phyloP scores from a whole-genome alignment of 2,888 invertebrate genomes.

The Diloba caeruleocephala region DNA sequence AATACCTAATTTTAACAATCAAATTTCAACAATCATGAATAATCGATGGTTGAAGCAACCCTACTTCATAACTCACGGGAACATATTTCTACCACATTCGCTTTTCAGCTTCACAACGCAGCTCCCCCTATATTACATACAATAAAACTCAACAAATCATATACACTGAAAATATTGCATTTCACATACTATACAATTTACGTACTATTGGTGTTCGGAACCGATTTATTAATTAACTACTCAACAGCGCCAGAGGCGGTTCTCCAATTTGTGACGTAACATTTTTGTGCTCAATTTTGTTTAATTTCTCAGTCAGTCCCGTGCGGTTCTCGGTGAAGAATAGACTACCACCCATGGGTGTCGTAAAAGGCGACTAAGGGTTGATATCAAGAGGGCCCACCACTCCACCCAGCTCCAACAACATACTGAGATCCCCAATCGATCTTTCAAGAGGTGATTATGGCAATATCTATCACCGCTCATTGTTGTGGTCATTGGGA shows the following conservation, averaged over 20 bases:
- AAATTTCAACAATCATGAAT: constrained; percentile 7
- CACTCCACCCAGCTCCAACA: no score
- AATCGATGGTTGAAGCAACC: constrained; percentile 12
- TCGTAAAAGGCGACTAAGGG: no score
- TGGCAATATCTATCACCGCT: no score
- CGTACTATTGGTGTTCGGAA: constrained; percentile 84
- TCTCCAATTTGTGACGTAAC: constrained; percentile 55
- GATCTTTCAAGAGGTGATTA: no score
- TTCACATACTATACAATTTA: constrained; percentile 82
- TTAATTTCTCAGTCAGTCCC: constrained; percentile 44
- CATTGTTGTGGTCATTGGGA: no score
- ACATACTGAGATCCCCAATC: no score
- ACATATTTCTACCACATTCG: constrained; percentile 8
- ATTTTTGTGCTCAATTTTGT: constrained; percentile 48
- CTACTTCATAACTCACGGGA: no score
- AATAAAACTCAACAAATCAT: constrained; percentile 79
- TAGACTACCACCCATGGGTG: no score
- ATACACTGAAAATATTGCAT: constrained; percentile 81
- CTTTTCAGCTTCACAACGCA: constrained; percentile 28
- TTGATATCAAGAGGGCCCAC: no score
- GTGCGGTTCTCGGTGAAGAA: no score
- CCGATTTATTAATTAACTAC: constrained; percentile 76
- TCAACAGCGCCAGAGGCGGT: constrained; percentile 58
- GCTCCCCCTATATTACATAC: constrained; percentile 59
- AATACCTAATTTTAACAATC: constrained; percentile 48